Base-by-base conservation (phyloP, 2,113 vertebrate genomes). In the Nanorana parkeri region DNA sequence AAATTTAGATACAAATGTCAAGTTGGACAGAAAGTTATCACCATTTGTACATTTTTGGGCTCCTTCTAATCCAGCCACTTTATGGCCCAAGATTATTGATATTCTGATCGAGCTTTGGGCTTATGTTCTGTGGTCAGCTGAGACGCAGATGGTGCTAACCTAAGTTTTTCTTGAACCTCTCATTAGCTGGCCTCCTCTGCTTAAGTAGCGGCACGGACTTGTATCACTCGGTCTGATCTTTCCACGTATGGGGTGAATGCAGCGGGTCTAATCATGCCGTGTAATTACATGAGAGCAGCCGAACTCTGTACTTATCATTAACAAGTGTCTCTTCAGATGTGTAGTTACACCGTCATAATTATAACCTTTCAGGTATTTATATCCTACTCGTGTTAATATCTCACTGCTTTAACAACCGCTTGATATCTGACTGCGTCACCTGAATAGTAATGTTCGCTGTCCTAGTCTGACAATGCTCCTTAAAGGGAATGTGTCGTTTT, bases 321-420 rank as follows among this genome's bases (percentile, higher is more conserved):
- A 20, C 52, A 17, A 16, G 17, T 20, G 54, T 68, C 77, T 68
- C 77, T 68, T 68, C 16, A 68, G 65, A 54, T 24, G 51, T 47
- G 36, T 80, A 61, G 71, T 80, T 80, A 71, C 55, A 17, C 3
- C 28, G 24, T 60, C 24, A 71, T 68, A 71, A 80, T 80, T 68
- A 79, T 10, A 79, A 52, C 32, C 77, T 79, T 68, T 20, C 67
- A 66, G 52, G 68, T 41, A 69, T 80, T 80, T 71, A 71, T 80
- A 63, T 63, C 55, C 54, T 80, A 51, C 78, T 47, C 66, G 3
- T 11, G 26, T 69, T 79, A 68, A 68, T 68, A 58, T 54, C 77
- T 55, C 20, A 7, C 28, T 32, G 54, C 23, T 79, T 68, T 41
- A 79, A 79, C 26, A 10, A 24, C 16, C 24, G 7, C 52, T 47